phyloP scores from a whole-genome alignment of 2,113 vertebrate genomes.

The Muntiacus muntjak region DNA sequence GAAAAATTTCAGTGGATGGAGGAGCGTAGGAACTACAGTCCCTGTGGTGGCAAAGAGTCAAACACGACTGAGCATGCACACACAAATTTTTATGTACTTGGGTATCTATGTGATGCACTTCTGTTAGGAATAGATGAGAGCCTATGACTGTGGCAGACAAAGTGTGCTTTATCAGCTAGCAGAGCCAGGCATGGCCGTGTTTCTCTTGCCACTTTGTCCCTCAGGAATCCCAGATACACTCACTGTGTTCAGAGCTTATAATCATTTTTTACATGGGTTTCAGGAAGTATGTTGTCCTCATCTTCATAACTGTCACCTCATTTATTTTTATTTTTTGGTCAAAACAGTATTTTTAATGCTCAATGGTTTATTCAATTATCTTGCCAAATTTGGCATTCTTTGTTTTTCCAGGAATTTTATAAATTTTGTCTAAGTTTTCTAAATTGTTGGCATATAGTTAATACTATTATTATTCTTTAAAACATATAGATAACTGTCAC shows the following conservation, averaged over 20 bases:
- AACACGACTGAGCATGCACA: neutral
- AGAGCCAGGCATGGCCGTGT: accelerated
- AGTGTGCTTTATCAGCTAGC: neutral
- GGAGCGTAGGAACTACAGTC: neutral
- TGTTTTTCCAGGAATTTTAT: neutral
- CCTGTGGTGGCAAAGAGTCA: neutral
- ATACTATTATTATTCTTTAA: neutral
- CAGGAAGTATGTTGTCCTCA: neutral
- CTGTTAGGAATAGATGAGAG: neutral
- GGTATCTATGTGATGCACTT: neutral
- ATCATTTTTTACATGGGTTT: neutral
- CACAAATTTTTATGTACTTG: neutral
- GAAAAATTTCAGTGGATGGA: neutral
- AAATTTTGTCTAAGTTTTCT: neutral
- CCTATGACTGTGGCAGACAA: neutral
- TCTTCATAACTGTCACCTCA: neutral
- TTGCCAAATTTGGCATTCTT: neutral
- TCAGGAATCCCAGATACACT: no score
- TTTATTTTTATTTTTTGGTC: neutral
- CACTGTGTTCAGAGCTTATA: neutral
- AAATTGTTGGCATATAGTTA: neutral
- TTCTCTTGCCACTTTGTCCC: neutral
- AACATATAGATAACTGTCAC: neutral
- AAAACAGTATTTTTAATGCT: neutral
- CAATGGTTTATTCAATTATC: neutral